Evolutionary conservation across 92 coral and sea anemone species (phyloP).

Genomic region (Virgularia gustaviana): DNA sequence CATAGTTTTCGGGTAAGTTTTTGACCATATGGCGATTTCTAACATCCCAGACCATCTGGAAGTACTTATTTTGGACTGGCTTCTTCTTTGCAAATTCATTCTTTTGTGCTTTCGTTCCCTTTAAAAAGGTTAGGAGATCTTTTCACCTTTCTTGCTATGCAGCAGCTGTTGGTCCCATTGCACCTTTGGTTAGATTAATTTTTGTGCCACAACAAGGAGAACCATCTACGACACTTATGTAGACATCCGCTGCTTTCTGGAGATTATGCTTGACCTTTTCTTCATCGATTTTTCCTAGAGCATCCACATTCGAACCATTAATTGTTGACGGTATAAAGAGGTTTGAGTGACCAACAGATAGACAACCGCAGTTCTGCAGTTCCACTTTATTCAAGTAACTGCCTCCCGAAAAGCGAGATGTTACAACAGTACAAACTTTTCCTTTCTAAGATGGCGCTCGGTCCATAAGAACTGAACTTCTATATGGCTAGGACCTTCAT

Average conservation of each 20-base stretch:
- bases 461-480: slow-evolving; percentile 31
- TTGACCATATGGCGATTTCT: not conserved
- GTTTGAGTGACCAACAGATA: not conserved
- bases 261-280: not conserved
- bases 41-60: not conserved
- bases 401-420: not conserved
- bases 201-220: slow-evolving; percentile 4
- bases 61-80: not conserved
- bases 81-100: not conserved
- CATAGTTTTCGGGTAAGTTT: not conserved
- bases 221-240: not conserved
- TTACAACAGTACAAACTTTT: not conserved
- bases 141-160: not conserved
- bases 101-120: not conserved
- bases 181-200: slow-evolving; percentile 6
- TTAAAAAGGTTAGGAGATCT: not conserved
- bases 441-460: not conserved
- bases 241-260: slow-evolving; percentile 19
- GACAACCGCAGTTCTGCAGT: slow-evolving; percentile 10
- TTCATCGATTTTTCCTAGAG: not conserved
- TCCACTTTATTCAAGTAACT: slow-evolving; percentile 12
- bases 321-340: slow-evolving; percentile 7
- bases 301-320: not conserved
- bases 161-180: not conserved
- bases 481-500: slow-evolving; percentile 10